A percentile compares a stretch with the other conserved stretches of the same genome.
phyloP scores from a whole-genome alignment of 2,797 vertebrate species.

The Discoglossus pictus region DNA sequence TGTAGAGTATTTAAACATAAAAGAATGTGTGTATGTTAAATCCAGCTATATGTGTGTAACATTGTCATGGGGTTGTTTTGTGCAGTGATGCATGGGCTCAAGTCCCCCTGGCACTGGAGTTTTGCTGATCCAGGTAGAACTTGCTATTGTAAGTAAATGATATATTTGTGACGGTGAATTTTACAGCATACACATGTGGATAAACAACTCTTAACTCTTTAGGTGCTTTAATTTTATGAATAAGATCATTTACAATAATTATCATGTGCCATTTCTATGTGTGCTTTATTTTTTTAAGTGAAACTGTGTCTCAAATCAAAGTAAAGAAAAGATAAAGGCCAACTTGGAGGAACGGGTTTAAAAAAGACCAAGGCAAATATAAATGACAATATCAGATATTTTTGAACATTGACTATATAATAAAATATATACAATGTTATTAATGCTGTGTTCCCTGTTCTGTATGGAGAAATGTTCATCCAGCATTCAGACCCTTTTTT shows the following conservation, averaged over 20 bases:
- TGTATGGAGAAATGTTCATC: conserved; percentile 77
- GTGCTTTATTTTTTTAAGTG: too few species aligned
- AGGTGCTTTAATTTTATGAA: too few species aligned
- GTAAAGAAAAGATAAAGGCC: too few species aligned
- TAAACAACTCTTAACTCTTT: too few species aligned
- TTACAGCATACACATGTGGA: not conserved
- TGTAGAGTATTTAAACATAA: conserved; percentile 22
- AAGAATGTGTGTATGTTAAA: conserved; percentile 16
- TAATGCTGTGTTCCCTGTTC: conserved; percentile 81
- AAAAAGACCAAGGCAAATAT: too few species aligned
- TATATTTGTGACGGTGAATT: not conserved
- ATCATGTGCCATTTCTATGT: too few species aligned
- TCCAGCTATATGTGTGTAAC: conserved; percentile 4
- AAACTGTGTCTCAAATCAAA: too few species aligned
- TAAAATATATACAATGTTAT: too few species aligned
- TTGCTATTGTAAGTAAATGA: not conserved
- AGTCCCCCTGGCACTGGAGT: not conserved
- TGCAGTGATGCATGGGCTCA: not conserved
- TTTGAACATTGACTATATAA: too few species aligned
- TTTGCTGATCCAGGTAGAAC: conserved; percentile 15
- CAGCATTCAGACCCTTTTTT: conserved; percentile 82
- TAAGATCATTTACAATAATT: too few species aligned
- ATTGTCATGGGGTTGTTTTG: not conserved
- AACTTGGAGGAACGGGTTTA: too few species aligned
- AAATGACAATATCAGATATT: too few species aligned